Base-by-base conservation (phyloP, 2,113 vertebrate species). In the Bombycilla garrulus region DNA sequence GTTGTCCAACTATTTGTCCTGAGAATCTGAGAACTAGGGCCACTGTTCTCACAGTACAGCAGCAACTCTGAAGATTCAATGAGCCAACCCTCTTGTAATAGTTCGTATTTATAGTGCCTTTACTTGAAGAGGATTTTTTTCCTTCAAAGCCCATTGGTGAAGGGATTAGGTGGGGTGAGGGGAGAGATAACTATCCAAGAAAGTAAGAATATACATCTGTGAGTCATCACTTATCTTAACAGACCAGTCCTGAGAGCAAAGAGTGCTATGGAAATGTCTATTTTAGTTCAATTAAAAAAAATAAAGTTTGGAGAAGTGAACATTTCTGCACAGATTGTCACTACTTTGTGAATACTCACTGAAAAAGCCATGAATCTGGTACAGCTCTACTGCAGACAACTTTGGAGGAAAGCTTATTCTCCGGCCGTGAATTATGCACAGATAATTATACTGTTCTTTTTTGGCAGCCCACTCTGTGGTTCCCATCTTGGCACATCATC, bases 401-500 rank as follows among this genome's bases (percentile, higher is more conserved):
- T 97, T 97, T 95, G 90, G 90, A 96, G 95, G 86, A 96, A 95
- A 96, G 88, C 94, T 97, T 96, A 90, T 97, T 94, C 96, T 94
- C 86, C 12, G 93, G 90, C 90, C 93, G 94, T 96, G 95, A 97
- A 97, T 97, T 96, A 97, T 97, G 95, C 88, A 96, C 96, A 97
- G 94, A 95, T 97, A 95, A 95, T 97, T 97, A 97, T 95, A 97
- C 96, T 97, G 96, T 97, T 95, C 94, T 96, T 93, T 95, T 96
- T 96, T 97, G 96, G 95, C 94, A 97, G 94, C 96, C 96, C 93
- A 96, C 95, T 97, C 95, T 93, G 90, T 97, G 93, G 96, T 97
- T 95, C 90, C 87, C 92, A 93, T 86, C 91, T 96, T 96, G 96
- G 95, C 95, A 96, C 93, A 96, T 96, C 94, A 70, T 92, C 94